Conservation (phyloP, 2,888 invertebrate genomes). For the Lucinisca nassula region DNA sequence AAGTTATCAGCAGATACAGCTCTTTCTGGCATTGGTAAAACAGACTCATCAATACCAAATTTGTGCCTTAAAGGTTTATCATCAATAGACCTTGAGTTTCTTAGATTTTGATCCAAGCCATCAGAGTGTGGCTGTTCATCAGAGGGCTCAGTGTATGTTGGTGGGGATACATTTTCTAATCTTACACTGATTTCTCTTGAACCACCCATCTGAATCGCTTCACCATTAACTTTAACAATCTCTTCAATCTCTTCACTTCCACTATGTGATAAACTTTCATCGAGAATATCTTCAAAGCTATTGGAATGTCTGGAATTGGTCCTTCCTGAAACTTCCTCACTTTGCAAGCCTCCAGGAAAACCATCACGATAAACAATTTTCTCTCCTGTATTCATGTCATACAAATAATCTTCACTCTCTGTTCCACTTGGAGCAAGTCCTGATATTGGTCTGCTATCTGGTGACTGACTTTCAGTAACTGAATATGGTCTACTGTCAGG, state of each 20-base stretch:
- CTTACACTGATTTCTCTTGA: slow-evolving; percentile 20
- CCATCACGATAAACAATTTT: background rate
- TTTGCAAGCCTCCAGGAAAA: slow-evolving; percentile 1
- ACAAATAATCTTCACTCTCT: background rate
- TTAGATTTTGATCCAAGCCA: slow-evolving; percentile 4
- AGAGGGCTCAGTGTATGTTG: slow-evolving; percentile 46
- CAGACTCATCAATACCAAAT: slow-evolving; percentile 77
- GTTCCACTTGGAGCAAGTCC: slow-evolving; percentile 14
- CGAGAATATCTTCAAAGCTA: slow-evolving; percentile 14
- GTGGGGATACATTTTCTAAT: slow-evolving; percentile 25
- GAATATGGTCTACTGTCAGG: background rate
- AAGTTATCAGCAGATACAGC: slow-evolving; percentile 80
- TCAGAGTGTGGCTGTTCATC: slow-evolving; percentile 36
- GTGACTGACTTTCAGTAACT: slow-evolving; percentile 34
- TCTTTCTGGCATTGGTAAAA: slow-evolving; percentile 74
- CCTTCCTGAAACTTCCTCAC: slow-evolving; percentile 9
- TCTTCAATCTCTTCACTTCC: slow-evolving; percentile 65
- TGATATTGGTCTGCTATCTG: slow-evolving; percentile 20
- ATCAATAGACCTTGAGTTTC: slow-evolving; percentile 19
- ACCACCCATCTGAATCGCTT: background rate
- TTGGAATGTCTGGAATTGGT: slow-evolving; percentile 49
- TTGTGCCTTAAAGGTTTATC: slow-evolving; percentile 72
- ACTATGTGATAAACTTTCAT: slow-evolving; percentile 49
- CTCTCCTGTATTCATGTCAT: background rate
- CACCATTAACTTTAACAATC: slow-evolving; percentile 46